A percentile compares a stretch with the other conserved stretches of the same genome.
phyloP scores from a whole-genome alignment of 2,888 invertebrate species.

The Cephus sareptanus region DNA sequence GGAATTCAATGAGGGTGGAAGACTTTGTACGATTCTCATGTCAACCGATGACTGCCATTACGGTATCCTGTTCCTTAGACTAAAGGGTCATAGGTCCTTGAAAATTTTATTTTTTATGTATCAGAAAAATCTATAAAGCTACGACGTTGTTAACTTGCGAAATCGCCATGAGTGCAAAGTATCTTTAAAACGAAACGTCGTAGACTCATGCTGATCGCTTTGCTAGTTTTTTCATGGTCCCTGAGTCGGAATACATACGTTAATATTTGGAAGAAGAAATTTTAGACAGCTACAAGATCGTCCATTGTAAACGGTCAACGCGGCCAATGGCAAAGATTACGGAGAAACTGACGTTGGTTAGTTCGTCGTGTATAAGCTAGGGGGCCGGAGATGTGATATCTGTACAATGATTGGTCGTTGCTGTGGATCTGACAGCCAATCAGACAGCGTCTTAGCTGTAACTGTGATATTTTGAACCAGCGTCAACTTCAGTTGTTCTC shows the following conservation, averaged over 20 bases:
- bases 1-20: neutral
- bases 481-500: slow-evolving; percentile 54
- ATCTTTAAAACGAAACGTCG: neutral
- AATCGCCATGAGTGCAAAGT: neutral
- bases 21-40: neutral
- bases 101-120: neutral
- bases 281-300: neutral
- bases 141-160: neutral
- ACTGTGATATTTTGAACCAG: slow-evolving; percentile 57
- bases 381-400: neutral
- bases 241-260: neutral
- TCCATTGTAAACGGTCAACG: neutral
- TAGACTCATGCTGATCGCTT: neutral
- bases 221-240: neutral
- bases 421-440: slow-evolving; percentile 39
- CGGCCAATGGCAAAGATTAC: neutral
- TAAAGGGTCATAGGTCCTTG: neutral
- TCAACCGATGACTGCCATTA: neutral
- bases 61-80: neutral
- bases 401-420: neutral
- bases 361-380: neutral
- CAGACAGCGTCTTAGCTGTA: slow-evolving; percentile 37
- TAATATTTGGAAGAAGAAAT: neutral
- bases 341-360: neutral
- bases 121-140: neutral